phyloP scores from a whole-genome alignment of 2,888 invertebrate genomes.

The Hesperia comma region DNA sequence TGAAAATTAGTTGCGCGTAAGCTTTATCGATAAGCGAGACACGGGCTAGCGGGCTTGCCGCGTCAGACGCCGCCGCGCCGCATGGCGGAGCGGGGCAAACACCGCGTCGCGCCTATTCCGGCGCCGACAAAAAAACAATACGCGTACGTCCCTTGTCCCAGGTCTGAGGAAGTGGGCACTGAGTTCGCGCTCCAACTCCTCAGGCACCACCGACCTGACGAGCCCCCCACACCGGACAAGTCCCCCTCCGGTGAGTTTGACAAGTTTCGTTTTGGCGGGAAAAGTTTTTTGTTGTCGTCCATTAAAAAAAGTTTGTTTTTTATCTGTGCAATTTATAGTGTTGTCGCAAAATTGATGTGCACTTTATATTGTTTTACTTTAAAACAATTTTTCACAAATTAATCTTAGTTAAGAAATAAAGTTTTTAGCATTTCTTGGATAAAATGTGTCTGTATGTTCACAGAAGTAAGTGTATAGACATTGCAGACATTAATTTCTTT shows the following conservation, averaged over 20 bases:
- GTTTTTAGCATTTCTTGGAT: no score
- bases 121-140: constrained; percentile 77
- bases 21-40: constrained; percentile 50
- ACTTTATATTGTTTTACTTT: no score
- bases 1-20: constrained; percentile 43
- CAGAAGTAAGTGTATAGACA: no score
- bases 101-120: constrained; percentile 80
- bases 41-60: constrained; percentile 43
- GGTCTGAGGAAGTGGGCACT: constrained; percentile 81
- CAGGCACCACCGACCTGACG: constrained; percentile 51
- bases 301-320: background rate
- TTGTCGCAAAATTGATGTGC: no score
- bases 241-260: constrained; percentile 63
- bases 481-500: no score
- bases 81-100: constrained; percentile 80
- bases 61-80: constrained; percentile 81
- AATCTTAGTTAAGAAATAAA: no score
- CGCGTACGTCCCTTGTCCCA: constrained; percentile 79
- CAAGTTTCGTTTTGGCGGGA: constrained; percentile 45
- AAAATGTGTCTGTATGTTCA: no score
- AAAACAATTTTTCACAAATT: no score
- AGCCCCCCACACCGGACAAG: constrained; percentile 61
- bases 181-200: constrained; percentile 72
- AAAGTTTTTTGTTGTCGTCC: constrained; percentile 27
- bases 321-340: background rate